Base-by-base conservation (phyloP, 2,888 invertebrate species). In the Ctena decussata region DNA sequence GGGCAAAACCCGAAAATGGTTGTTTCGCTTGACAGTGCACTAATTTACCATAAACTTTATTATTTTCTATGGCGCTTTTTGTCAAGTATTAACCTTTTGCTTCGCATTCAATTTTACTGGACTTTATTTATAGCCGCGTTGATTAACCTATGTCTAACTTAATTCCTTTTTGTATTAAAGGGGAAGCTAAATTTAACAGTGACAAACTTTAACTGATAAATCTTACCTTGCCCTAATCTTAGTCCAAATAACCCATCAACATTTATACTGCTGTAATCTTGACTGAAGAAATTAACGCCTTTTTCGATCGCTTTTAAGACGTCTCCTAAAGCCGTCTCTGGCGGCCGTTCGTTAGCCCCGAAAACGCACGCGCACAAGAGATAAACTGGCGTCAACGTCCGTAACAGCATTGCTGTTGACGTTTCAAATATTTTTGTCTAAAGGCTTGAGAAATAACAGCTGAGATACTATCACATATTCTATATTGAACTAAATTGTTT, bases 161-260 rank as follows among this genome's bases (percentile, higher is more conserved):
- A n/a, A n/a, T n/a, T n/a, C n/a, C n/a, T n/a, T n/a, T n/a, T n/a
- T n/a, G n/a, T n/a, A n/a, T n/a, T n/a, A n/a, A n/a, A n/a, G n/a
- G n/a, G n/a, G n/a, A n/a, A n/a, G n/a, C n/a, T n/a, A n/a, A n/a
- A n/a, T n/a, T n/a, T n/a, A n/a, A n/a, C n/a, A n/a, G n/a, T n/a
- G n/a, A n/a, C n/a, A n/a, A n/a, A n/a, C n/a, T n/a, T n/a, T n/a
- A n/a, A n/a, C n/a, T n/a, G n/a, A n/a, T n/a, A n/a, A n/a, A n/a
- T n/a, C 90, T 82, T 82, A 93, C 94, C 94, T 91, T 94, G 92
- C 21, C 91, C 94, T 2, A 93, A 53, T 77, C 93, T 69, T 6
- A 93, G 85, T 37, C 94, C 94, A 87, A 92, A 94, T 24, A 94
- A 82, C 12, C 93, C 94, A 74, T 94, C 94, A 3, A 93, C 90